Evolutionary conservation across 2,113 vertebrate genomes (phyloP), one percentile per base, ranked within the genome.

Genomic region (Nothobranchius kuhntae): DNA sequence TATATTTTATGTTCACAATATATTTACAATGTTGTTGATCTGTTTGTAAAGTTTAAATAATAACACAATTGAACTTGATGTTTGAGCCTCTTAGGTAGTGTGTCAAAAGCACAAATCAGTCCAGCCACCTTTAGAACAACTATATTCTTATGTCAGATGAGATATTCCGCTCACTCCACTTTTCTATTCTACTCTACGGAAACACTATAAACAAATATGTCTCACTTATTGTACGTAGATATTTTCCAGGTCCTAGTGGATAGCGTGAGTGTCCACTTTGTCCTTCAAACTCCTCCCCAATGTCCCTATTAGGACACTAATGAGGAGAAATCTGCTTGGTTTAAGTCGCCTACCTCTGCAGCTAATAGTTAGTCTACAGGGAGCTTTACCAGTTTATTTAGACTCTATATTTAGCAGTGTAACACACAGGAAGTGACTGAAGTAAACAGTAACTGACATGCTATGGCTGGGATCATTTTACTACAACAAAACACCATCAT

Each of bases 311-410:
- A 63, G 61, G 50, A 68, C 30, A 57, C 71, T 35, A 38, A 50
- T 58, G 61, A 75, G 73, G 80, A 84, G 86, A 54, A 6, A 51
- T 89, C 81, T 75, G 76, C 80, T 80, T 57, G 61, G 44, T 48
- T 74, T 14, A 14, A 73, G 75, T 83, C 71, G 74, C 45, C 77
- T 62, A 56, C 53, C 53, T 50, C 1, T 0, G 76, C 72, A 73
- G 53, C 17, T 14, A 21, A 51, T 61, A 77, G 26, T 62, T 12
- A 48, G 17, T 66, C 62, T 54, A n/a, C 83, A 75, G 63, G 45
- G 15, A 14, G 53, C 40, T 50, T 63, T 60, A 71, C 54, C 42
- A 14, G 65, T 78, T 58, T 21, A 61, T 36, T 35, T 36, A 50
- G 45, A 48, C 26, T 1, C 3, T 26, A 48, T 24, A 17, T 1